Evolutionary conservation across 2,113 vertebrate genomes (phyloP), one percentile per base, ranked within the genome.

Genomic region (Amazona vittata): DNA sequence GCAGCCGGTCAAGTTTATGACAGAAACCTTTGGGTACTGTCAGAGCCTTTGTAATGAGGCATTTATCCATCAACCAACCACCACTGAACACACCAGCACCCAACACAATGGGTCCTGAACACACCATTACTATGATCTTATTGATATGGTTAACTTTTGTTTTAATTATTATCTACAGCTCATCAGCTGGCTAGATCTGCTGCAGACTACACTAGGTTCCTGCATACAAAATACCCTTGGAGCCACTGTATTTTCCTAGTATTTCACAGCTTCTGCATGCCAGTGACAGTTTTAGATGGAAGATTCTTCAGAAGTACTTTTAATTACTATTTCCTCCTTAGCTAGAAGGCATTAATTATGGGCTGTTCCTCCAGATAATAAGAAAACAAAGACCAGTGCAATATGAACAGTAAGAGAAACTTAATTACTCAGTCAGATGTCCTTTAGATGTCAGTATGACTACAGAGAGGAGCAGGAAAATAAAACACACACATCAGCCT

Each of bases 401-500:
- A 62, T 89, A 73, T 17, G 59, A 95, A 96, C 52, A 87, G 47
- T 39, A 65, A 37, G 87, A 86, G 74, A 95, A 96, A 92, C 53
- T 71, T 83, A 95, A 96, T 94, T 94, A 96, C 60, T n/a, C 46
- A 96, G 83, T 95, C 77, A 94, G 70, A 96, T 77, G 67, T 85
- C 89, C 95, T 95, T 95, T 94, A 93, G 89, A 97, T 95, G 91
- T 96, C 94, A 95, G 62, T 94, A 82, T 63, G 74, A 93, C 91
- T 95, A 95, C 65, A 89, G 86, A 33, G 49, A 89, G 74, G 35
- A 94, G 37, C 57, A 95, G 44, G 50, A 87, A 94, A 93, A 86
- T 87, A 87, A 96, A 83, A 77, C 31, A 86, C 73, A 74, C 49
- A 60, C 64, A 4, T 63, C 87, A 91, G 43, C 70, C 70, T 82